Conservation (phyloP, 2,797 vertebrate genomes). For the Syndactyla subalaris region DNA sequence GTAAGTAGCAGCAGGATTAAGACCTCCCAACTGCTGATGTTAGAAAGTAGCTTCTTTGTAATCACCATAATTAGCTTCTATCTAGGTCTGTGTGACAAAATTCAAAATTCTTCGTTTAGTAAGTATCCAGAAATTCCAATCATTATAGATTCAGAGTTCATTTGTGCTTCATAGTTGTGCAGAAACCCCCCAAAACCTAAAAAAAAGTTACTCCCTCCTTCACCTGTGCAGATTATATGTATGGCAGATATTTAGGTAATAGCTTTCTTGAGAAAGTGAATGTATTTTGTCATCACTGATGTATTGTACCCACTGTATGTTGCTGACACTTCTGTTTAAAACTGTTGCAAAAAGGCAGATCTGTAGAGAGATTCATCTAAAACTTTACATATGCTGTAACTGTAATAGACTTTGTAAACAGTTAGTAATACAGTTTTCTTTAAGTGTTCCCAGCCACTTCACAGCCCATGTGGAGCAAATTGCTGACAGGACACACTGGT, state of each 20-base stretch:
- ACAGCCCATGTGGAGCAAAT: background rate
- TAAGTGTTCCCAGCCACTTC: background rate
- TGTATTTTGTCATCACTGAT: constrained; percentile 16
- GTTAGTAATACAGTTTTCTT: background rate
- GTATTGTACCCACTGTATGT: background rate
- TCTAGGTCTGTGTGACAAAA: background rate
- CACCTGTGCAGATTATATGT: background rate
- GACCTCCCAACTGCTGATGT: background rate
- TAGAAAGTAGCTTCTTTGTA: background rate
- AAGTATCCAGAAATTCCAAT: background rate
- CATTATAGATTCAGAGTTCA: background rate
- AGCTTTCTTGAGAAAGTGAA: background rate
- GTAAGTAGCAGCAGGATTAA: background rate
- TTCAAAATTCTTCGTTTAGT: background rate
- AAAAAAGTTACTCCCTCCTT: background rate
- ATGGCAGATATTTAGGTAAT: background rate
- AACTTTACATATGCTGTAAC: background rate
- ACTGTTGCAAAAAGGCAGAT: background rate
- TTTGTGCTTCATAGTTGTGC: background rate
- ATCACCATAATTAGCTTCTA: background rate
- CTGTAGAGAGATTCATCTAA: background rate
- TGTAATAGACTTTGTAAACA: background rate
- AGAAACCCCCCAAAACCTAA: background rate
- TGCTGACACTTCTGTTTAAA: background rate
- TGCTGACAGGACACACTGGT: background rate